A percentile compares a stretch with the other conserved stretches of the same genome.
phyloP scores from a whole-genome alignment of 2,113 vertebrate genomes.

The Macquaria ambigua region DNA sequence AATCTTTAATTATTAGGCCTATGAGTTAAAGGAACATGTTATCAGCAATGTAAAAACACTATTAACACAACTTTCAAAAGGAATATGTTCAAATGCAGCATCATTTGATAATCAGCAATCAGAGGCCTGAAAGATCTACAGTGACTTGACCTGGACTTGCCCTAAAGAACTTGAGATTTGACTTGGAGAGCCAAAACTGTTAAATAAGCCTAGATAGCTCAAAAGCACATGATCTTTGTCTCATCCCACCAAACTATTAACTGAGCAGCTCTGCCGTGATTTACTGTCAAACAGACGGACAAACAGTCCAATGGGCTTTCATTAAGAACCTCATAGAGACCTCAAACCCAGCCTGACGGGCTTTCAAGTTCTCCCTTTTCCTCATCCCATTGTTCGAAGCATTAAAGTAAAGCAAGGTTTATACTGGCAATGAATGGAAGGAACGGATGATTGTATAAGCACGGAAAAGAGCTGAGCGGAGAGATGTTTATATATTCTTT shows the following conservation, averaged over 20 bases:
- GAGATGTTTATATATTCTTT: constrained; percentile 50
- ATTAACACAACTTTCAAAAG: not conserved
- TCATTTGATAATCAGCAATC: not conserved
- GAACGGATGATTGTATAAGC: constrained; percentile 48
- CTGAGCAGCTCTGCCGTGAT: not conserved
- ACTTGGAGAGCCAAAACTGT: not conserved
- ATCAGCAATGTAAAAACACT: not conserved
- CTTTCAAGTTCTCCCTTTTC: constrained; percentile 26
- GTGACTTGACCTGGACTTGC: not conserved
- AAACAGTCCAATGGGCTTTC: constrained; percentile 28
- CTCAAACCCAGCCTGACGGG: constrained; percentile 17
- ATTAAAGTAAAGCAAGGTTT: constrained; percentile 43
- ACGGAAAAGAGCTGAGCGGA: constrained; percentile 49
- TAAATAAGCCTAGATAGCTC: not conserved
- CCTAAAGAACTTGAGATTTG: not conserved
- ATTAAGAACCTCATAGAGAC: constrained; percentile 22
- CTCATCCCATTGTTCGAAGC: constrained; percentile 26
- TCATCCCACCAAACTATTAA: not conserved
- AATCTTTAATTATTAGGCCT: not conserved
- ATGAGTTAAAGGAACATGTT: not conserved
- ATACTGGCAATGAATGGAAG: constrained; percentile 28
- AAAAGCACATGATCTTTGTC: not conserved
- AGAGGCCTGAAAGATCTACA: not conserved
- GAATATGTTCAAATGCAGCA: not conserved
- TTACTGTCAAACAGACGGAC: constrained; percentile 14